Conservation (phyloP, 2,113 vertebrate genomes). For the Eolophus roseicapilla region DNA sequence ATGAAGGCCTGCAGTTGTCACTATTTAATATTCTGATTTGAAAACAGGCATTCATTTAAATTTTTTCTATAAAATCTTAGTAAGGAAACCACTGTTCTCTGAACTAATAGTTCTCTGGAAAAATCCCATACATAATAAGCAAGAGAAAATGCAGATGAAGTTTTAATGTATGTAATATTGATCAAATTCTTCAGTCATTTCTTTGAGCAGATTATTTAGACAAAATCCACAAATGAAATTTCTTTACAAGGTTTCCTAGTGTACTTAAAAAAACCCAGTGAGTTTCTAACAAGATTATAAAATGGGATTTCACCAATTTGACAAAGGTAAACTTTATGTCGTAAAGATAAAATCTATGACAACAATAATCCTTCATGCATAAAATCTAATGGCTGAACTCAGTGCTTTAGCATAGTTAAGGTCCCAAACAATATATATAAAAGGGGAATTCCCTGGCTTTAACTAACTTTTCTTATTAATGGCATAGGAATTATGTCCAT, state of each 20-base stretch:
- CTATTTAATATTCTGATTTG: neutral
- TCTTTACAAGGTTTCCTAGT: neutral
- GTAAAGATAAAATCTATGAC: neutral
- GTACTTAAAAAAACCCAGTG: neutral
- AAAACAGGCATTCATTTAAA: neutral
- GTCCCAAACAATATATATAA: neutral
- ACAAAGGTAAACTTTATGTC: neutral
- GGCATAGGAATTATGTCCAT: neutral
- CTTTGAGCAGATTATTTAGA: neutral
- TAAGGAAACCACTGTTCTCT: neutral
- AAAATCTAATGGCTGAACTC: neutral
- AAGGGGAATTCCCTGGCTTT: neutral
- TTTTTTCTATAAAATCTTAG: neutral
- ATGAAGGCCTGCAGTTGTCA: neutral
- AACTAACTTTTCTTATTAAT: neutral
- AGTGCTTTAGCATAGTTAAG: neutral
- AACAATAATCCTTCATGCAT: neutral
- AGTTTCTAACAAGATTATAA: neutral
- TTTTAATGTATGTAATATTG: neutral
- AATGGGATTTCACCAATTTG: neutral
- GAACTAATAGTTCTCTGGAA: neutral
- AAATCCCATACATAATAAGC: neutral
- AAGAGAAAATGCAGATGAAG: neutral
- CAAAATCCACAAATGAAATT: neutral
- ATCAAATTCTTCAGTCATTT: neutral